These are phyloP conservation scores for Willisornis vidua DNA, from an alignment of 2,113 vertebrate genomes.

Conservation along the genomic window DNA sequence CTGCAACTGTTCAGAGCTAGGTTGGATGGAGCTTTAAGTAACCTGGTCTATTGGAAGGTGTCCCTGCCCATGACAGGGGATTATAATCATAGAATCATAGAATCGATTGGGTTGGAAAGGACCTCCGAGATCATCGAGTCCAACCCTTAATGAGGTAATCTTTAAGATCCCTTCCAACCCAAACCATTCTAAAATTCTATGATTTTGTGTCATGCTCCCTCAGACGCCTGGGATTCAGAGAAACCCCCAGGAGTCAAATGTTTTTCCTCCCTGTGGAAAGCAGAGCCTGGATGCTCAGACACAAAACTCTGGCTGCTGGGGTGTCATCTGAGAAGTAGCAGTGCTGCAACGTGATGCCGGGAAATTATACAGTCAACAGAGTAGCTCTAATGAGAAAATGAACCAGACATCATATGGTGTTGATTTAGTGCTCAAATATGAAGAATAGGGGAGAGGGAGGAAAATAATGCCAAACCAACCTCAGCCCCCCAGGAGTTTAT, in stretches of 20 bases:
- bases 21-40: neutral
- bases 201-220: neutral
- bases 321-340: fast-evolving
- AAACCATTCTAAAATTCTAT: neutral
- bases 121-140: too few species aligned
- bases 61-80: neutral
- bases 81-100: neutral
- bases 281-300: neutral
- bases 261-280: neutral
- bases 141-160: too few species aligned
- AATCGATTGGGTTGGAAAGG: too few species aligned
- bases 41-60: neutral
- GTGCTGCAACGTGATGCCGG: neutral
- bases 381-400: neutral
- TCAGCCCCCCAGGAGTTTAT: neutral
- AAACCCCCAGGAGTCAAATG: neutral
- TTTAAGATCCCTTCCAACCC: neutral
- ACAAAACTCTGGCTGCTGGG: neutral
- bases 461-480: neutral
- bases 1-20: neutral
- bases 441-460: neutral
- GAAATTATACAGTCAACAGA: neutral
- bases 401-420: conserved; percentile 11
- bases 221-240: neutral
- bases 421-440: neutral